A percentile compares a stretch with the other conserved stretches of the same genome.
These are phyloP conservation scores for Alfaro cultratus DNA, from an alignment of 2,797 vertebrate genomes.

Conservation along the genomic window DNA sequence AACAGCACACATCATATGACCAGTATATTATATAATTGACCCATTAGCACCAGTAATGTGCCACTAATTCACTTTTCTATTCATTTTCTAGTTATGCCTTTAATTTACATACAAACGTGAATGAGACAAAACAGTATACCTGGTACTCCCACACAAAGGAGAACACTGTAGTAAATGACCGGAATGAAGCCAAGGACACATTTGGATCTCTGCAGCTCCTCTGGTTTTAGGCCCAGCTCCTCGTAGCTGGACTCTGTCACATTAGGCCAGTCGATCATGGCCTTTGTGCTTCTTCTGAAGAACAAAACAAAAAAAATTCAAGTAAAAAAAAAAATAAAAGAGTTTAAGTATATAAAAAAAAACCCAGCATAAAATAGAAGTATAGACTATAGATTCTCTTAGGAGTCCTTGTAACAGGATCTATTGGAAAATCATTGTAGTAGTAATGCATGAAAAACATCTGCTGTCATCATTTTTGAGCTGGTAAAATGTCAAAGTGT, in stretches of 20 bases:
- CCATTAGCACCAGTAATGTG: not conserved
- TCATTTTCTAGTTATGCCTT: slow-evolving; percentile 18
- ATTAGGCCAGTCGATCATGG: slow-evolving; percentile 80
- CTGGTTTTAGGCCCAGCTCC: slow-evolving; percentile 49
- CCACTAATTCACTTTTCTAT: slow-evolving; percentile 27
- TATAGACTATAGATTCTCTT: not conserved
- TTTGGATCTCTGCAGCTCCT: slow-evolving; percentile 78
- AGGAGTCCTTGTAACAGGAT: not conserved
- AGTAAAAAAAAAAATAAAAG: not conserved
- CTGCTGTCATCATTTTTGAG: not conserved
- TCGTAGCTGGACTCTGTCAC: slow-evolving; percentile 59
- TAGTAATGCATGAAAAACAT: not conserved
- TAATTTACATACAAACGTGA: not conserved
- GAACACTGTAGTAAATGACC: slow-evolving; percentile 89
- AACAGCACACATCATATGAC: not conserved
- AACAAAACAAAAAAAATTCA: not conserved
- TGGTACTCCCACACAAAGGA: slow-evolving; percentile 91
- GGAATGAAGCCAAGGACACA: slow-evolving; percentile 87
- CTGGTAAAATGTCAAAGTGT: not conserved
- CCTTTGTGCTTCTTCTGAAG: slow-evolving; percentile 54
- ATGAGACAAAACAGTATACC: slow-evolving; percentile 72
- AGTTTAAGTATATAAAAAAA: not conserved
- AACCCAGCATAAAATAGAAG: not conserved
- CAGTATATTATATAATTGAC: not conserved
- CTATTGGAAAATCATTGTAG: not conserved